These are phyloP conservation scores for Aspidiotus destructor DNA, from an alignment of 2,888 invertebrate genomes.

Conservation along the genomic window DNA sequence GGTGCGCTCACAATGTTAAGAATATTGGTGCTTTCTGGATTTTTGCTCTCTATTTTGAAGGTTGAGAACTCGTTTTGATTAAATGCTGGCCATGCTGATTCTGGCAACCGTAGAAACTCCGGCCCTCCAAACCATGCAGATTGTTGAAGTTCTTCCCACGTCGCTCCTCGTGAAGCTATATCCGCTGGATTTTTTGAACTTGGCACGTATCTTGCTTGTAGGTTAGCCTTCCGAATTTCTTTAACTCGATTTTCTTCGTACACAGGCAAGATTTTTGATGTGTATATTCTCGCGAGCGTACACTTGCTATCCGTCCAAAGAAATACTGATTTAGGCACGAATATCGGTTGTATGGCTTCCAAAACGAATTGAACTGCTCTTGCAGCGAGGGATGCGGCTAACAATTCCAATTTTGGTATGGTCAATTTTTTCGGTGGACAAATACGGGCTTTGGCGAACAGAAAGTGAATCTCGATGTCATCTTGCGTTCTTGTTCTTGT, in stretches of 20 bases:
- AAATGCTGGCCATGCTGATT: background rate
- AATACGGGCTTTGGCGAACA: background rate
- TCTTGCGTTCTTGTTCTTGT: background rate
- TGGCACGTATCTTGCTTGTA: background rate
- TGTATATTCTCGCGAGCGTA: background rate
- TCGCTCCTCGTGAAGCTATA: background rate
- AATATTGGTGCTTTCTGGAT: too few relatives aligned
- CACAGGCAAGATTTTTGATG: background rate
- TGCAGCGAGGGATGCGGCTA: background rate
- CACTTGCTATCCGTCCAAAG: constrained; percentile 3
- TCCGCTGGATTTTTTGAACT: background rate
- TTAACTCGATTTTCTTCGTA: background rate
- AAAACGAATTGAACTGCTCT: background rate
- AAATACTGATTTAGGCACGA: background rate
- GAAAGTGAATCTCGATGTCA: background rate
- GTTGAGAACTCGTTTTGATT: too few relatives aligned
- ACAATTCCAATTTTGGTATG: background rate
- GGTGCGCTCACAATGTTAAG: too few relatives aligned
- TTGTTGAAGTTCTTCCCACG: too few relatives aligned
- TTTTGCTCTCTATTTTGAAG: too few relatives aligned
- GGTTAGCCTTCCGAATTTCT: background rate
- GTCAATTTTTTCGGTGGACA: background rate
- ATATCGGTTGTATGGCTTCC: background rate
- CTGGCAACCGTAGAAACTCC: background rate
- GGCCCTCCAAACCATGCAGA: background rate